Evolutionary conservation across 2,113 vertebrate species (phyloP).

Genomic region (Ranitomeya variabilis): DNA sequence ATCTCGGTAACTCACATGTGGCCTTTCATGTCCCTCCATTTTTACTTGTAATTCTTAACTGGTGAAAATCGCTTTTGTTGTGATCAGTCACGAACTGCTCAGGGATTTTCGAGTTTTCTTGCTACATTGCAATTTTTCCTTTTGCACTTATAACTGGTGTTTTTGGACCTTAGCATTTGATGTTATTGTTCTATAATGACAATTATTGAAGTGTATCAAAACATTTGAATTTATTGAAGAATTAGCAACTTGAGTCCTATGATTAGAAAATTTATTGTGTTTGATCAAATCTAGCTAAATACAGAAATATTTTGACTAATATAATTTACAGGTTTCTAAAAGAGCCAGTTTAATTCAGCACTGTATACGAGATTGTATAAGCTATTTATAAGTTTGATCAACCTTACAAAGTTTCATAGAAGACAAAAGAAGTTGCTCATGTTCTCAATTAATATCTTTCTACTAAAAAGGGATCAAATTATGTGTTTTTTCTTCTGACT

Average conservation of each 20-base stretch:
- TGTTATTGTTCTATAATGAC: neutral
- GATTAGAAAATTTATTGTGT: neutral
- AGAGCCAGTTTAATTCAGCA: neutral
- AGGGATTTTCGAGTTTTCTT: neutral
- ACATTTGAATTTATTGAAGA: neutral
- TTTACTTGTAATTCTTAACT: constrained; percentile 11
- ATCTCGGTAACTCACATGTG: constrained; percentile 43
- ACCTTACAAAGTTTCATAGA: neutral
- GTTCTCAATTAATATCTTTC: neutral
- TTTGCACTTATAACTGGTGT: neutral
- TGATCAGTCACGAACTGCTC: constrained; percentile 16
- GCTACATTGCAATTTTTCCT: neutral
- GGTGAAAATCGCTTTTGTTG: constrained; percentile 8
- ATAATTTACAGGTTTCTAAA: neutral
- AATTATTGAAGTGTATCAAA: neutral
- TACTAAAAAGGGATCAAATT: neutral
- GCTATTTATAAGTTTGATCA: neutral
- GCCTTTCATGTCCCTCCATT: constrained; percentile 20
- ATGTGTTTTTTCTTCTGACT: too few relatives aligned
- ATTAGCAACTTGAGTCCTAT: neutral
- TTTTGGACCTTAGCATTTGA: neutral
- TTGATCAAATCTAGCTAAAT: neutral
- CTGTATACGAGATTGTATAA: neutral
- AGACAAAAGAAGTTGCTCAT: neutral
- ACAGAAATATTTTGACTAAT: neutral